Evolutionary conservation across 2,797 vertebrate genomes (phyloP).

Genomic region (Gadopsis marmoratus): DNA sequence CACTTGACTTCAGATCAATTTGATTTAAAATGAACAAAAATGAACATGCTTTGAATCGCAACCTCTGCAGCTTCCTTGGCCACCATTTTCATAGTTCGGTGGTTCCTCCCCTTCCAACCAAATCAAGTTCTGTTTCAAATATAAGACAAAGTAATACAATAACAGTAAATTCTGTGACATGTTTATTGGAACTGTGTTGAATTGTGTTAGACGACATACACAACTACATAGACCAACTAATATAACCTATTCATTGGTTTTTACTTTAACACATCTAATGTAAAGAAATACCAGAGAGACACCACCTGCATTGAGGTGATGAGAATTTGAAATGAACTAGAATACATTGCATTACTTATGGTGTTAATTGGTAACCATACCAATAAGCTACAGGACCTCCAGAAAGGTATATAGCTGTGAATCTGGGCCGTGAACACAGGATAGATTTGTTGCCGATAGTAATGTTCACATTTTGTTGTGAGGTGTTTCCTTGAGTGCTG

Average conservation of each 20-base stretch:
- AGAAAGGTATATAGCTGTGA: background rate
- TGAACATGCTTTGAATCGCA: no score
- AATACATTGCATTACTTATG: background rate
- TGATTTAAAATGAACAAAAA: no score
- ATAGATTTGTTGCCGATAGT: background rate
- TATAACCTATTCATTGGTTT: background rate
- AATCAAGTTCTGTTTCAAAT: background rate
- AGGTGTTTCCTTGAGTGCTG: no score
- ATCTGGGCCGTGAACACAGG: slow-evolving; percentile 13
- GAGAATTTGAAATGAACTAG: slow-evolving; percentile 8
- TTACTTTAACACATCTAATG: background rate
- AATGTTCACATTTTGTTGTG: no score
- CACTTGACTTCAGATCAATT: no score
- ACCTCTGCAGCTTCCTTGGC: no score
- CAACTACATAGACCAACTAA: background rate
- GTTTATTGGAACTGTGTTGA: background rate
- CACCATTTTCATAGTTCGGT: no score
- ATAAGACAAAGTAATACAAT: background rate
- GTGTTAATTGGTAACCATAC: slow-evolving; percentile 25
- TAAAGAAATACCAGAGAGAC: background rate
- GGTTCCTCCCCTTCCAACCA: background rate
- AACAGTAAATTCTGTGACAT: background rate
- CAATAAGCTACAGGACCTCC: background rate
- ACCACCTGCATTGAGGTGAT: background rate
- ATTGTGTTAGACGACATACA: background rate